Evolutionary conservation across 2,888 invertebrate genomes (phyloP).

Genomic region (Drosophila setosimentum): DNA sequence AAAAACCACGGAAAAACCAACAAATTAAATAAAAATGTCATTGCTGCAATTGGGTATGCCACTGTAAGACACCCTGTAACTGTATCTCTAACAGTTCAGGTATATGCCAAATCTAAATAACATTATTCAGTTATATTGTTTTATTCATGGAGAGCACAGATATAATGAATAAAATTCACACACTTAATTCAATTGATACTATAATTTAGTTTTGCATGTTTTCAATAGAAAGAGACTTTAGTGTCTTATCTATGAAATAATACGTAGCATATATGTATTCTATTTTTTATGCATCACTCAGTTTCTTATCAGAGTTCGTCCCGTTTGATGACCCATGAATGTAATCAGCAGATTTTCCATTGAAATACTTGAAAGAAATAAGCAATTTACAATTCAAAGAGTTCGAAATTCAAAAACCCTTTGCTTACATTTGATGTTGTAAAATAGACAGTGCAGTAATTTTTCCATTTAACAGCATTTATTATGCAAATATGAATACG

Average conservation of each 20-base stretch:
- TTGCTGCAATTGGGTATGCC: not conserved
- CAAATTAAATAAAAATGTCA: slow-evolving; percentile 13
- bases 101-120: not conserved
- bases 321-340: slow-evolving; percentile 6
- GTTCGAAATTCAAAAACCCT: not conserved
- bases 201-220: not conserved
- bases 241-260: not conserved
- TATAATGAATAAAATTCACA: not conserved
- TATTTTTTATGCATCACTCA: slow-evolving; percentile 12
- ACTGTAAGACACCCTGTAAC: slow-evolving; percentile 3
- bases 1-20: no score
- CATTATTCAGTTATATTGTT: not conserved
- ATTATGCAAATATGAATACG: not conserved
- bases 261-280: not conserved
- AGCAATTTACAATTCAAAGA: not conserved
- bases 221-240: not conserved
- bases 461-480: not conserved
- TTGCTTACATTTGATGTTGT: not conserved
- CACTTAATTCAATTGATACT: not conserved
- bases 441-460: not conserved
- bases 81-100: not conserved
- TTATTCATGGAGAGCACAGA: not conserved
- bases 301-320: slow-evolving; percentile 25
- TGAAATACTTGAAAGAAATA: not conserved
- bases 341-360: slow-evolving; percentile 3